Conservation (phyloP, 2,888 invertebrate species). For the Monopis laevigella region DNA sequence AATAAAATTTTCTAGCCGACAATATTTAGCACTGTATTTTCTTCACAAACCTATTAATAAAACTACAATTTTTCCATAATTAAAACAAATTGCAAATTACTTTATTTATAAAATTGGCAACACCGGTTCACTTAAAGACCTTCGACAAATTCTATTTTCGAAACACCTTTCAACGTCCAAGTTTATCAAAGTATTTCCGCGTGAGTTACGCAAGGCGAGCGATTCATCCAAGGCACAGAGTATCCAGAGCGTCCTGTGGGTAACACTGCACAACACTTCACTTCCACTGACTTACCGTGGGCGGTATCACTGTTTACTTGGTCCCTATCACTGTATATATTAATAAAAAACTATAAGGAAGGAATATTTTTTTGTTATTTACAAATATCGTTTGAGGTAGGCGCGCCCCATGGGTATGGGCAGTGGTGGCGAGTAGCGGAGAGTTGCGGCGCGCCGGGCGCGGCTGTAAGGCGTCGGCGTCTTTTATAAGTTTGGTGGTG, state of each 20-base stretch:
- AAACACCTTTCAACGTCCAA: slow-evolving; percentile 7
- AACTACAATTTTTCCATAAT: too few species aligned
- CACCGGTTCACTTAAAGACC: slow-evolving; percentile 4
- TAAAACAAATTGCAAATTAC: not conserved
- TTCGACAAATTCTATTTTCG: slow-evolving; percentile 8
- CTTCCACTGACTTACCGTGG: slow-evolving; percentile 40
- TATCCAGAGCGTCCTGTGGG: not conserved
- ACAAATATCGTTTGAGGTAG: slow-evolving; percentile 53
- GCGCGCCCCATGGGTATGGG: slow-evolving; percentile 64
- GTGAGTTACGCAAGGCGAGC: slow-evolving; percentile 10
- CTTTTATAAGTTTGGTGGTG: slow-evolving; percentile 63
- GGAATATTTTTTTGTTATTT: slow-evolving; percentile 35
- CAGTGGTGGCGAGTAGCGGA: slow-evolving; percentile 31
- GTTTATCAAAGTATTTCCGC: slow-evolving; percentile 1
- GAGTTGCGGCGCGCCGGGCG: slow-evolving; percentile 56
- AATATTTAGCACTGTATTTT: too few species aligned
- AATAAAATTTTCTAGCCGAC: too few species aligned
- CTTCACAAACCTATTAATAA: too few species aligned
- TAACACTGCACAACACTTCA: slow-evolving; percentile 52
- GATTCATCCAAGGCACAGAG: slow-evolving; percentile 8
- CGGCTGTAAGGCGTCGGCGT: slow-evolving; percentile 45
- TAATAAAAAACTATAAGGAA: slow-evolving; percentile 27
- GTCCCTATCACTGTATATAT: slow-evolving; percentile 48
- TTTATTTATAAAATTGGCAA: slow-evolving; percentile 10
- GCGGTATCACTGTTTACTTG: slow-evolving; percentile 59